Evolutionary conservation across 2,888 invertebrate genomes (phyloP).

Genomic region (Penaeus monodon): DNA sequence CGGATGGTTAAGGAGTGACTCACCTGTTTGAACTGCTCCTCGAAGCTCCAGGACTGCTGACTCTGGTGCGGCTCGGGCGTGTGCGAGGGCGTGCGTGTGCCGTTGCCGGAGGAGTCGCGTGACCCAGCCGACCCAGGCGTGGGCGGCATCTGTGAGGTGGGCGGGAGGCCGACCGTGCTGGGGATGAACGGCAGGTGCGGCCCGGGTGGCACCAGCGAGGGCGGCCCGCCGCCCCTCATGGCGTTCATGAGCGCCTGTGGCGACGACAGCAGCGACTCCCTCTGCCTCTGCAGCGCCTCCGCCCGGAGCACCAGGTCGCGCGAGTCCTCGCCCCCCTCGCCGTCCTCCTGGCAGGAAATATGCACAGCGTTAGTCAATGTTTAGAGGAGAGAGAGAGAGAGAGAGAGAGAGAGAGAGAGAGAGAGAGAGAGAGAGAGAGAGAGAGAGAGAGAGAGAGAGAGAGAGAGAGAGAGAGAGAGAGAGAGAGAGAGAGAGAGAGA

Average conservation of each 20-base stretch:
- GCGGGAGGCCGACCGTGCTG: conserved; percentile 61
- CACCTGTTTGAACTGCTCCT: conserved; percentile 65
- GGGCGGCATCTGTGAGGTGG: conserved; percentile 64
- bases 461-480: background rate
- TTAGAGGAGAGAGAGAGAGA: background rate
- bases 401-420: background rate
- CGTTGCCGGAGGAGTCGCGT: conserved; percentile 64
- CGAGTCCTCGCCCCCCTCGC: conserved; percentile 37
- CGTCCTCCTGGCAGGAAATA: conserved; percentile 2
- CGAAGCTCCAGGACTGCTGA: conserved; percentile 65
- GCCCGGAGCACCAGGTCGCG: conserved; percentile 33
- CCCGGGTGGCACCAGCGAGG: conserved; percentile 57
- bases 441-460: background rate
- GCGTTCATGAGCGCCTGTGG: conserved; percentile 59
- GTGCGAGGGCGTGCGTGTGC: conserved; percentile 64
- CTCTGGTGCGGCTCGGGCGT: conserved; percentile 65
- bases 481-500: background rate
- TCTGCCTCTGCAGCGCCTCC: conserved; percentile 37
- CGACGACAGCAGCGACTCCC: conserved; percentile 27
- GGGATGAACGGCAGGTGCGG: conserved; percentile 63
- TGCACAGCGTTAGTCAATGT: background rate
- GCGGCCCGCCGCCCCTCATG: conserved; percentile 59
- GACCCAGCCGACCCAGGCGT: conserved; percentile 65
- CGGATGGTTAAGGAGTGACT: background rate
- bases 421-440: background rate